These are phyloP conservation scores for Hermodice carunculata DNA, from an alignment of 2,888 invertebrate species.

Conservation along the genomic window DNA sequence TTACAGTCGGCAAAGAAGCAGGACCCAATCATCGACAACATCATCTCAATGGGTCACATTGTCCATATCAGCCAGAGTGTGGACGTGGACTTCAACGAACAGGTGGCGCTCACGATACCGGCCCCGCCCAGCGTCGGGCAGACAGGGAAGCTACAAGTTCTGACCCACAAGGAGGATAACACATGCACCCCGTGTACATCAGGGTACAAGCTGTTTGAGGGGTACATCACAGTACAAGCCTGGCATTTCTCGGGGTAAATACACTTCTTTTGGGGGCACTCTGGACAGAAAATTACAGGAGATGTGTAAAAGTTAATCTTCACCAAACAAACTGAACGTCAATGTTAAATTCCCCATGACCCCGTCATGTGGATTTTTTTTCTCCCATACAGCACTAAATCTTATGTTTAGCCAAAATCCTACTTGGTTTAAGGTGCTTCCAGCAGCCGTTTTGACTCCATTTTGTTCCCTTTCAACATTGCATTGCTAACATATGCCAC, in stretches of 20 bases:
- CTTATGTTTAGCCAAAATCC: too few species aligned
- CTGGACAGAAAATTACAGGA: too few species aligned
- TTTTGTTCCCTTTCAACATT: too few species aligned
- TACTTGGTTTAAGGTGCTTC: too few species aligned
- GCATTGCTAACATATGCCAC: too few species aligned
- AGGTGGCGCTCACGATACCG: conserved; percentile 57
- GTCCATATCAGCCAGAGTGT: conserved; percentile 44
- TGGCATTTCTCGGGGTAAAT: conserved; percentile 63
- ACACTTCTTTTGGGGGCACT: background rate
- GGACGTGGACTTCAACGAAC: conserved; percentile 33
- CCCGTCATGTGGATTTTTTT: too few species aligned
- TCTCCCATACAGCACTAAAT: too few species aligned
- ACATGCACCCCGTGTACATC: conserved; percentile 57
- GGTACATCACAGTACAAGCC: conserved; percentile 54
- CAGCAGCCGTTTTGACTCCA: too few species aligned
- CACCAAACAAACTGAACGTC: too few species aligned
- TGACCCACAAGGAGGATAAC: conserved; percentile 62
- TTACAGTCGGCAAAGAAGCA: conserved; percentile 28
- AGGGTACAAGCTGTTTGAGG: conserved; percentile 51
- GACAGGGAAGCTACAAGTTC: conserved; percentile 54
- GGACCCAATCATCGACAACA: conserved; percentile 47
- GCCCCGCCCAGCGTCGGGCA: conserved; percentile 46
- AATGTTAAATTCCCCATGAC: too few species aligned
- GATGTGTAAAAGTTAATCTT: too few species aligned
- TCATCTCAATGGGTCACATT: conserved; percentile 59